These are phyloP conservation scores for Orthonychiurus folsomi DNA, from an alignment of 2,888 invertebrate genomes.

Conservation along the genomic window DNA sequence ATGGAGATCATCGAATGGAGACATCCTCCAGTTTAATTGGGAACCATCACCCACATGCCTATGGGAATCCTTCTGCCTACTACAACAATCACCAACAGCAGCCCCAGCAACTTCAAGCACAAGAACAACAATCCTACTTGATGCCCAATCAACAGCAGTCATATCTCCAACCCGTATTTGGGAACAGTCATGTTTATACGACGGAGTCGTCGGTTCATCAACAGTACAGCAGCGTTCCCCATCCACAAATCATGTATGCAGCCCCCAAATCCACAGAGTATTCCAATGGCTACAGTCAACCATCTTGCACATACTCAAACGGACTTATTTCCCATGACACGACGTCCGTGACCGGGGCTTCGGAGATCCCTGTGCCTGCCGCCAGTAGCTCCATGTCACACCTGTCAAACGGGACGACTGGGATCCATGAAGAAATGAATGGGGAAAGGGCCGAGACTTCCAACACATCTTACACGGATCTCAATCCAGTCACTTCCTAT, in stretches of 20 bases:
- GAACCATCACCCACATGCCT: slow-evolving; percentile 15
- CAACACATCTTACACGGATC: slow-evolving; percentile 54
- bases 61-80: slow-evolving; percentile 6
- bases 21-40: background rate
- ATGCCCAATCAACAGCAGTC: slow-evolving; percentile 2
- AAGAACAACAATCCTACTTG: slow-evolving; percentile 9
- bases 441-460: background rate
- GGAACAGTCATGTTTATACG: background rate
- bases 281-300: slow-evolving; percentile 12
- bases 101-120: slow-evolving; percentile 12
- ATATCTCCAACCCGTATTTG: background rate
- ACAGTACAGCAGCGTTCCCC: slow-evolving; percentile 11
- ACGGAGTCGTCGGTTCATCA: slow-evolving; percentile 4
- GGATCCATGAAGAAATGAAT: slow-evolving; percentile 40
- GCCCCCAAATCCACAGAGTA: slow-evolving; percentile 10
- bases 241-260: slow-evolving; percentile 7
- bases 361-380: slow-evolving; percentile 34
- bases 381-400: slow-evolving; percentile 43
- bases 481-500: slow-evolving; percentile 56
- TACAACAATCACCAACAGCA: background rate
- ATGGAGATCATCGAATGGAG: background rate
- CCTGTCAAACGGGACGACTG: no score
- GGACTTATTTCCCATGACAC: slow-evolving; percentile 8
- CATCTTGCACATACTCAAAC: slow-evolving; percentile 7
- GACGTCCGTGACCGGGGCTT: slow-evolving; percentile 1